Base-by-base conservation (phyloP, 1,140 invertebrate species). In the Drosophila pallidifrons region DNA sequence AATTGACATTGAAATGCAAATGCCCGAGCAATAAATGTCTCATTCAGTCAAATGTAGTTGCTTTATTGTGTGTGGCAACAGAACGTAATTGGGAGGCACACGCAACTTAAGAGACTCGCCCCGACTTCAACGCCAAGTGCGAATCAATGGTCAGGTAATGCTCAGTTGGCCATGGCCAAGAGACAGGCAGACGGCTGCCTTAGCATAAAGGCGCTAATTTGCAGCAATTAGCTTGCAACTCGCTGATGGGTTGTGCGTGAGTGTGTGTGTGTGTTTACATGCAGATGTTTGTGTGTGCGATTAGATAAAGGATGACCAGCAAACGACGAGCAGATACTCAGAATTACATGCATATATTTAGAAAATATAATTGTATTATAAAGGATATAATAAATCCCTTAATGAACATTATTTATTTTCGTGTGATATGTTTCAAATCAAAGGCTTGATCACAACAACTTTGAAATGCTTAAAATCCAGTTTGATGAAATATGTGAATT, bases 141-240 rank as follows among this genome's bases (percentile, higher is more conserved):
- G 47, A 58, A 54, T 67, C 47, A 71, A 65, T 46, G 75, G 70
- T 45, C 65, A 64, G 79, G 46, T 59, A 55, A 54, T 64, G 77
- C 66, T 68, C 61, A 77, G 60, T 73, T 60, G 60, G 81, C 66
- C 65, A 65, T 63, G 59, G 65, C 51, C 82, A 47, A 73, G 59
- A 54, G 60, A 15, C 65, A 67, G 54, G 58, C 59, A 51, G 55
- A 20, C 65, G 59, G 54, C 46, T 67, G 47, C 4, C 32, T 68
- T 69, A 66, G 73, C 81, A 90, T 81, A 89, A 89, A 86, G 81
- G 86, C 86, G 85, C 79, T 89, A 89, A 89, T 89, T 89, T 89
- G 85, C 68, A 82, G 75, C 86, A 89, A 89, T 89, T 89, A 81
- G 81, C 75, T 79, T 88, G 54, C 49, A 67, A 79, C 79, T 66